These are phyloP conservation scores for Furcifer pardalis DNA, from an alignment of 2,797 vertebrate species.

Conservation along the genomic window DNA sequence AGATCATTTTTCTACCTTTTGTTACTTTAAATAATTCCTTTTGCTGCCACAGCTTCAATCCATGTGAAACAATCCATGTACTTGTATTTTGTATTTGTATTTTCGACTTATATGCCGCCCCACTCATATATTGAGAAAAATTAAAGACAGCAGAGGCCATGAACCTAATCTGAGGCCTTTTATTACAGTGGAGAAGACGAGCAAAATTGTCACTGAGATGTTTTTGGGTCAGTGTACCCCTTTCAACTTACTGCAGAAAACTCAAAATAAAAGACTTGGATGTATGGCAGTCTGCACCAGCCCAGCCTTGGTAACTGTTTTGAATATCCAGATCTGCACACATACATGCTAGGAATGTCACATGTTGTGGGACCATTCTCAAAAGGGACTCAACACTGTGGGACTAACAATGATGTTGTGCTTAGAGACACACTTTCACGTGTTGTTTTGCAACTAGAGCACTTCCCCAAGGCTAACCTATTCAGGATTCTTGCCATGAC, in stretches of 20 bases:
- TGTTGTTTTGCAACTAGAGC: not conserved
- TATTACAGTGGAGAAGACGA: not conserved
- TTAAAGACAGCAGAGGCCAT: not conserved
- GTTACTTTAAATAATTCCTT: not conserved
- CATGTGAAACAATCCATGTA: too few species aligned
- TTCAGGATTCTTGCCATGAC: not conserved
- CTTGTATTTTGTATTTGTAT: too few species aligned
- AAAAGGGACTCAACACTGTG: not conserved
- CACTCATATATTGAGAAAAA: too few species aligned
- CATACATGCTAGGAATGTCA: not conserved
- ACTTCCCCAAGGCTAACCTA: not conserved
- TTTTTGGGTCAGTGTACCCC: not conserved
- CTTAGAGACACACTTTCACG: not conserved
- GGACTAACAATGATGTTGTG: not conserved
- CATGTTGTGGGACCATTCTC: not conserved
- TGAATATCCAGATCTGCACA: not conserved
- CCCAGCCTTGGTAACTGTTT: not conserved
- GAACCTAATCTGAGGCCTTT: not conserved
- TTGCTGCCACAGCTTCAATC: not conserved
- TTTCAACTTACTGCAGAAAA: not conserved
- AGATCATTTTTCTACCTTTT: not conserved
- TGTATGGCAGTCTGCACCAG: too few species aligned
- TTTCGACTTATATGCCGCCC: too few species aligned
- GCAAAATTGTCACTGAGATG: not conserved
- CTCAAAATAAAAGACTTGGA: not conserved